Base-by-base conservation (phyloP, 2,113 vertebrate species). In the Manacus vitellinus region DNA sequence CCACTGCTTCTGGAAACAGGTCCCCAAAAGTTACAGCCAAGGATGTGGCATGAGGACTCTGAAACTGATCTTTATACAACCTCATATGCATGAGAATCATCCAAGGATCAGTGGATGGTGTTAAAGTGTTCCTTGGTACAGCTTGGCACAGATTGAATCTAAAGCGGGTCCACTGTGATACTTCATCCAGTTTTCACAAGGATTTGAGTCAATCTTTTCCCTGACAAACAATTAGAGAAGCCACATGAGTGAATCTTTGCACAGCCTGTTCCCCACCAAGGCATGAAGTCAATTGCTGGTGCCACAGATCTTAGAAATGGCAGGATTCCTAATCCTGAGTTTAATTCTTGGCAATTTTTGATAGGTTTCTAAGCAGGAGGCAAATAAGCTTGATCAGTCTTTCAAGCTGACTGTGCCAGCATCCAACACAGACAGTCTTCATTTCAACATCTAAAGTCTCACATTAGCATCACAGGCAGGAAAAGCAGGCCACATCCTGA, bases 301-400 rank as follows among this genome's bases (percentile, higher is more conserved):
- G 66, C 59, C 46, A 83, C 67, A 91, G 61, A 94, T 94, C 87
- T 78, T 92, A 71, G 78, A 85, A 74, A 92, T 87, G 77, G 73
- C 84, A 91, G 59, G 56, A 39, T 85, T 96, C 73, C 93, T 96
- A 95, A 97, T 94, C 83, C 74, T 12, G 54, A 55, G 31, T 89
- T 96, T 95, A 94, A 91, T 86, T 92, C 85, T 73, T 96, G 89
- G 92, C 76, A 37, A 35, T 85, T 81, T 95, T 89, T 46, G 23
- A 73, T 61, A 37, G 24, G 35, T 83, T 93, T 93, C 79, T 91
- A 67, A 77, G 67, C 8, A 3, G 63, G 70, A 94, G 67, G 77
- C 39, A 88, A 95, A 88, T 72, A 79, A 93, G 44, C 76, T 88
- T 77, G 80, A 88, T 94, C 73, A 76, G 44, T 55, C 30, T 63